A percentile compares a stretch with the other conserved stretches of the same genome.
Evolutionary conservation across 2,888 invertebrate species (phyloP).

Genomic region (Tiliacea citrago): DNA sequence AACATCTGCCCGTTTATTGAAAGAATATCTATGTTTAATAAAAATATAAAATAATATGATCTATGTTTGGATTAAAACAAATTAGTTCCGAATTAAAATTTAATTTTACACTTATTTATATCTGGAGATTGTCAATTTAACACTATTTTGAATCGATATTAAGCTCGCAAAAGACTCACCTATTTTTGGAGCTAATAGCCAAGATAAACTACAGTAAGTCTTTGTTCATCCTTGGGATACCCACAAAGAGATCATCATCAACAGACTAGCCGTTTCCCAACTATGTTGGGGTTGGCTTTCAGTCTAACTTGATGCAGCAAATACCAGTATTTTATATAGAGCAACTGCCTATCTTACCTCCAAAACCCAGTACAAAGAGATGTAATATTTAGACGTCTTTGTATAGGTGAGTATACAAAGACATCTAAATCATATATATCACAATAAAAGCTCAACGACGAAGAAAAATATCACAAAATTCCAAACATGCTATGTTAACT

Average conservation of each 20-base stretch:
- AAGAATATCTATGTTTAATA: neutral
- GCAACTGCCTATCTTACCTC: too few relatives aligned
- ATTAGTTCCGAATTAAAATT: constrained; percentile 2
- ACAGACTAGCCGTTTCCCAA: too few relatives aligned
- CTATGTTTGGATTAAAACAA: neutral
- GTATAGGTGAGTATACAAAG: neutral
- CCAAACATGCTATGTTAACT: neutral
- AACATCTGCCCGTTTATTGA: neutral
- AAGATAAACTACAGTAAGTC: neutral
- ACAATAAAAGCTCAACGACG: neutral
- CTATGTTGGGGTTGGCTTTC: too few relatives aligned
- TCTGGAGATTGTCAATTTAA: constrained; percentile 8
- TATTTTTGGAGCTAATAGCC: too few relatives aligned
- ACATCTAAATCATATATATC: neutral
- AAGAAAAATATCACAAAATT: neutral
- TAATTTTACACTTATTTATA: constrained; percentile 6
- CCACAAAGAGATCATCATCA: too few relatives aligned
- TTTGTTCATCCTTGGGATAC: neutral
- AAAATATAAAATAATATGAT: too few relatives aligned
- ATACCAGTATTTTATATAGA: too few relatives aligned
- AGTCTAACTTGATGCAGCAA: too few relatives aligned
- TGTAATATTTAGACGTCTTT: too few relatives aligned
- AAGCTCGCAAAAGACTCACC: neutral
- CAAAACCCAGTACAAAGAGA: too few relatives aligned
- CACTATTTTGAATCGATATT: neutral